These are phyloP conservation scores for Miichthys miiuy DNA, from an alignment of 2,797 vertebrate genomes.

Conservation along the genomic window DNA sequence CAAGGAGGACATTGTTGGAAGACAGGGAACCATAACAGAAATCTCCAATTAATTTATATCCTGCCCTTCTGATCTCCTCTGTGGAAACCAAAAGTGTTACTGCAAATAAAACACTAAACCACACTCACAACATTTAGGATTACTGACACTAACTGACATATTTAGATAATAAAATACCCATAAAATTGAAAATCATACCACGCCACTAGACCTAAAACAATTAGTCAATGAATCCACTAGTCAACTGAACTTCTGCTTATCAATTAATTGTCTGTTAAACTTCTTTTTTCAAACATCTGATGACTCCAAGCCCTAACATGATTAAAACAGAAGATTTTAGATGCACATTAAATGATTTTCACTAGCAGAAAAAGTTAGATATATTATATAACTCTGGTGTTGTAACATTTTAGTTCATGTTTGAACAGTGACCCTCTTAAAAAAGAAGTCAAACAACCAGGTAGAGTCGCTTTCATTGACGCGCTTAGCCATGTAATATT, in stretches of 20 bases:
- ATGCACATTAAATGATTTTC: not conserved
- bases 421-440: slow-evolving; percentile 31
- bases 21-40: slow-evolving; percentile 24
- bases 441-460: slow-evolving; percentile 39
- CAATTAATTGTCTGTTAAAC: not conserved
- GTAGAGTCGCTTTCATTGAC: slow-evolving; percentile 7
- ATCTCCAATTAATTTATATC: not conserved
- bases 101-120: not conserved
- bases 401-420: slow-evolving; percentile 2
- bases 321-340: too few species aligned
- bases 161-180: not conserved
- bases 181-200: not conserved
- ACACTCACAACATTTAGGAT: not conserved
- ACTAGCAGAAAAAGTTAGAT: not conserved
- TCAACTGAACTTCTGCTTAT: not conserved
- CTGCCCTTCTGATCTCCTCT: not conserved
- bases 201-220: not conserved
- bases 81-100: not conserved
- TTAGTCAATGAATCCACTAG: not conserved
- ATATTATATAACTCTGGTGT: not conserved
- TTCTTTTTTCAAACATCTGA: not conserved
- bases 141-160: not conserved
- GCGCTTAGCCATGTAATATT: slow-evolving; percentile 9
- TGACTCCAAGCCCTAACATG: not conserved
- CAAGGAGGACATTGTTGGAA: slow-evolving; percentile 34